A percentile compares a stretch with the other conserved stretches of the same genome.
Conservation (phyloP, 2,888 invertebrate species). For the Mamestra brassicae region DNA sequence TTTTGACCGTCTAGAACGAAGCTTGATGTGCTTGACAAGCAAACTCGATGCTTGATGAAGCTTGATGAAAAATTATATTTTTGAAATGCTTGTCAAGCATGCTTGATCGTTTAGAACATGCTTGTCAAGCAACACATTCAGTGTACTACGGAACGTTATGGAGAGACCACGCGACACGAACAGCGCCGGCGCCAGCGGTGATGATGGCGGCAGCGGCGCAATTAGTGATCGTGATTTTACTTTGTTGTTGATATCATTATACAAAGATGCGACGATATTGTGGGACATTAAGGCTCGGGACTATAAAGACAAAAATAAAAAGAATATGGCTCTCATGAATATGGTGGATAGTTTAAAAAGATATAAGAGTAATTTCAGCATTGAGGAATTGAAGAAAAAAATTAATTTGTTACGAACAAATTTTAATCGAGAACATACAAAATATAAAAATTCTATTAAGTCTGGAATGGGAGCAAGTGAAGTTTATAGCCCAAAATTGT, state of each 20-base stretch:
- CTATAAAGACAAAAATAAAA: slow-evolving; percentile 34
- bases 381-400: slow-evolving; percentile 9
- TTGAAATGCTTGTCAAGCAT: slow-evolving; percentile 39
- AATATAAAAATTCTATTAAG: slow-evolving; percentile 30
- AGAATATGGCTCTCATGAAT: slow-evolving; percentile 33
- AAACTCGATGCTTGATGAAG: neutral
- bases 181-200: slow-evolving; percentile 33
- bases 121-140: slow-evolving; percentile 33
- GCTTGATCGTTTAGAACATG: slow-evolving; percentile 35
- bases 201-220: slow-evolving; percentile 39
- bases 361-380: slow-evolving; percentile 33
- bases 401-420: slow-evolving; percentile 16
- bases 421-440: slow-evolving; percentile 33
- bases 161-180: slow-evolving; percentile 32
- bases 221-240: slow-evolving; percentile 37
- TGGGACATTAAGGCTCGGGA: slow-evolving; percentile 36
- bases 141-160: slow-evolving; percentile 26
- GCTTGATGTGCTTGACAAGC: slow-evolving; percentile 9
- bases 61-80: slow-evolving; percentile 17
- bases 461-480: slow-evolving; percentile 30
- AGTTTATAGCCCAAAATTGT: slow-evolving; percentile 27
- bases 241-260: slow-evolving; percentile 34
- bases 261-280: slow-evolving; percentile 38
- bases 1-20: neutral
- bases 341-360: slow-evolving; percentile 32